Percentiles rank a stretch among this genome's conserved stretches.
Evolutionary conservation across 2,888 invertebrate genomes (phyloP).

Genomic region (Drosophila mulleri): DNA sequence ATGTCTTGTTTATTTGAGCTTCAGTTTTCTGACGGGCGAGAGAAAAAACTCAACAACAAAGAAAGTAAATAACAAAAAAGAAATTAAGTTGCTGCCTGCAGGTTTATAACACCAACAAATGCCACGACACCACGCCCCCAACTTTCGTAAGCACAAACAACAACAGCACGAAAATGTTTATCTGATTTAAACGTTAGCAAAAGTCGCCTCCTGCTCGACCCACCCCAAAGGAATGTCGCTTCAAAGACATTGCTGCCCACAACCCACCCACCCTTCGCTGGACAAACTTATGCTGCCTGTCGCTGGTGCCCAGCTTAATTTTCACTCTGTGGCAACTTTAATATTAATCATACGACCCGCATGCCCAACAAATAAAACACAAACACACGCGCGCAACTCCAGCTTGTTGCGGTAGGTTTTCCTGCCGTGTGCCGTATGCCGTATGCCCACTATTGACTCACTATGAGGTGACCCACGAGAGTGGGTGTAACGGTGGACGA

Average conservation of each 20-base stretch:
- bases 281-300: constrained; percentile 68
- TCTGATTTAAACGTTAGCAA: constrained; percentile 75
- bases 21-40: constrained; percentile 35
- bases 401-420: constrained; percentile 45
- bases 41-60: constrained; percentile 22
- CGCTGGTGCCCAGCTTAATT: constrained; percentile 64
- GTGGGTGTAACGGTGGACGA: neutral
- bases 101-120: constrained; percentile 68
- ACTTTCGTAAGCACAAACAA: constrained; percentile 4
- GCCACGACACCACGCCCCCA: constrained; percentile 54
- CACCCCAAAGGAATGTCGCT: constrained; percentile 32
- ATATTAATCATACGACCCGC: constrained; percentile 78
- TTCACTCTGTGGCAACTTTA: constrained; percentile 72
- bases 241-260: neutral
- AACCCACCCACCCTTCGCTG: constrained; percentile 12
- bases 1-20: constrained; percentile 69
- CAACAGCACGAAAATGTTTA: constrained; percentile 58
- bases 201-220: constrained; percentile 35
- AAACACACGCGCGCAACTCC: constrained; percentile 31
- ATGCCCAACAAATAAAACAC: constrained; percentile 55
- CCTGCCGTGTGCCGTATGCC: constrained; percentile 21
- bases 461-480: constrained; percentile 17
- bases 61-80: constrained; percentile 44
- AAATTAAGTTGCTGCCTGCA: constrained; percentile 80
- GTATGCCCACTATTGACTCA: constrained; percentile 45